Conservation (phyloP, 2,797 vertebrate species). For the Thripadectes ignobilis region DNA sequence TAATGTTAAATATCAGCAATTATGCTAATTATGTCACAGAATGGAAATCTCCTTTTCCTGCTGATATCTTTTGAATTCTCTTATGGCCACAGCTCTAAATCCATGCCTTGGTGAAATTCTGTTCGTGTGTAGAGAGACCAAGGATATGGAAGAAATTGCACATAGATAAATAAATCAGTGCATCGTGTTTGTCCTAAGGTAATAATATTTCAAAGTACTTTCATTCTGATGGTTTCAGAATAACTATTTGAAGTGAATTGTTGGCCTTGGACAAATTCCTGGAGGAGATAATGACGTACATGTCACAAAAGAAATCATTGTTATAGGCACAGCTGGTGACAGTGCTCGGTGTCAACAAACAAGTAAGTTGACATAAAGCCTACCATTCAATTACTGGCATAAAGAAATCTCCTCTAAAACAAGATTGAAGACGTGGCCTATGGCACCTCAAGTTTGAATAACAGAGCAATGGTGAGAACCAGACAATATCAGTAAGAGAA, state of each 20-base stretch:
- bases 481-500: neutral
- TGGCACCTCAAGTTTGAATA: conserved; percentile 43
- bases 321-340: conserved; percentile 16
- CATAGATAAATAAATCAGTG: conserved; percentile 10
- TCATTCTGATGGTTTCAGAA: conserved; percentile 36
- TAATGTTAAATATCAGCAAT: neutral
- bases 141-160: neutral
- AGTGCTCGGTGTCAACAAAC: neutral
- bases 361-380: conserved; percentile 36
- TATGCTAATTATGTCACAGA: neutral
- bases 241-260: conserved; percentile 52
- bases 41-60: neutral
- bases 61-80: neutral
- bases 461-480: neutral
- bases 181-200: conserved; percentile 35
- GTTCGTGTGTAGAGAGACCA: neutral
- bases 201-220: conserved; percentile 50
- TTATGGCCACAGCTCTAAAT: neutral
- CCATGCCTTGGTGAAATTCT: neutral
- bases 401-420: conserved; percentile 45
- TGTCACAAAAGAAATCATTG: conserved; percentile 54
- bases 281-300: neutral
- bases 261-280: conserved; percentile 54
- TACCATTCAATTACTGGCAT: conserved; percentile 36
- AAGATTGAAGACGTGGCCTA: conserved; percentile 21